phyloP scores from a whole-genome alignment of 1,140 invertebrate genomes.

The Geopemphigus sp. region DNA sequence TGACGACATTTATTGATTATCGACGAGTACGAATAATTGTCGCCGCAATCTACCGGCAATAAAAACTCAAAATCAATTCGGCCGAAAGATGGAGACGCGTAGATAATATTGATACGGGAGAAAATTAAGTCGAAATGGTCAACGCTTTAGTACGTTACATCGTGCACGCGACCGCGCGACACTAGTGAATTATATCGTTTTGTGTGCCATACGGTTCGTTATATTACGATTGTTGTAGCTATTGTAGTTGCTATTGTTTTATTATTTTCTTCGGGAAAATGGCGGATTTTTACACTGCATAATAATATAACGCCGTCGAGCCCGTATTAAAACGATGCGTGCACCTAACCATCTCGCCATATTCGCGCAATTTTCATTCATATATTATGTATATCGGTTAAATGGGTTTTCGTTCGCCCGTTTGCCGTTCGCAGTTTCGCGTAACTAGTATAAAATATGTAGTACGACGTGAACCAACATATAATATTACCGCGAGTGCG shows the following conservation, averaged over 20 bases:
- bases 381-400: not conserved
- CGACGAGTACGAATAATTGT: too few relatives aligned
- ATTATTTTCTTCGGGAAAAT: not conserved
- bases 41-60: too few relatives aligned
- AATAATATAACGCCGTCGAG: not conserved
- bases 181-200: conserved; percentile 26
- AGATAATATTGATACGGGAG: too few relatives aligned
- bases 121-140: too few relatives aligned
- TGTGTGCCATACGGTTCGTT: conserved; percentile 12
- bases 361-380: not conserved
- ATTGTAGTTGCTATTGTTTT: not conserved
- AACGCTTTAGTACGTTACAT: too few relatives aligned
- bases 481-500: too few relatives aligned
- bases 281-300: conserved; percentile 21
- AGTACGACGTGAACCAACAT: too few relatives aligned
- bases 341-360: too few relatives aligned
- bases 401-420: conserved; percentile 18
- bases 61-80: too few relatives aligned
- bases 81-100: too few relatives aligned
- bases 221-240: conserved; percentile 16
- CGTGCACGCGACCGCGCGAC: not conserved
- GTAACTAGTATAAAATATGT: not conserved
- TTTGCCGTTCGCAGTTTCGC: not conserved
- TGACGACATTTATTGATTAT: too few relatives aligned
- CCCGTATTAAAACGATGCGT: conserved; percentile 8